phyloP scores from a whole-genome alignment of 2,888 invertebrate genomes.

The Plutella xylostella region DNA sequence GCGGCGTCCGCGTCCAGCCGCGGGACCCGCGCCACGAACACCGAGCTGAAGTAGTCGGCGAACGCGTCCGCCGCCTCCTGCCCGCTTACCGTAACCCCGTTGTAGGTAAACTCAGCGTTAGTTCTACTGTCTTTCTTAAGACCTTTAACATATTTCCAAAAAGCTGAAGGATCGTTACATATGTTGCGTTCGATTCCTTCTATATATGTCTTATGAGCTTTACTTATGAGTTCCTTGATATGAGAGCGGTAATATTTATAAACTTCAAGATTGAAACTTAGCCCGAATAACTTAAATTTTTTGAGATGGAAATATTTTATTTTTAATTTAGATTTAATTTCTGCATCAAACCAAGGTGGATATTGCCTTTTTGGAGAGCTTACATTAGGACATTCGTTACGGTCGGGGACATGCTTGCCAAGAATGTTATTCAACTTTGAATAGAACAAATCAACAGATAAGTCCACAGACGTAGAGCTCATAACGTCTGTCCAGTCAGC shows the following conservation, averaged over 20 bases:
- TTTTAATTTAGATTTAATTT: neutral
- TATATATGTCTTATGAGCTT: neutral
- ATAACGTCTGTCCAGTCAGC: neutral
- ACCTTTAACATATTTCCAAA: neutral
- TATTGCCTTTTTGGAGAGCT: neutral
- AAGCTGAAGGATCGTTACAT: neutral
- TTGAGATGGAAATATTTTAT: slow-evolving; percentile 4
- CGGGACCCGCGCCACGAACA: neutral
- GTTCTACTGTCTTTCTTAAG: neutral
- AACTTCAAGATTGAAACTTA: neutral
- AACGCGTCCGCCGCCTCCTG: slow-evolving; percentile 1
- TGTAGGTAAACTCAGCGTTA: neutral
- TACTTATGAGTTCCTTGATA: neutral
- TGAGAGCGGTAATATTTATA: neutral
- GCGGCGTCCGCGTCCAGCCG: neutral
- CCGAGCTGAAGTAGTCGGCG: neutral
- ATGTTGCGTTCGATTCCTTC: neutral
- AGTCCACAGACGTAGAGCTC: neutral
- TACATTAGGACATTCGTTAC: neutral
- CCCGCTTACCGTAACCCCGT: neutral
- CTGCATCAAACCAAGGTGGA: slow-evolving; percentile 2
- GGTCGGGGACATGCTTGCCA: neutral
- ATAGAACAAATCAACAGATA: neutral
- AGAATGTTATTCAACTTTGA: neutral
- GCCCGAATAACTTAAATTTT: neutral